Evolutionary conservation across 35 echinoderm and acorn worm species (phyloP).

Genomic region (Holothuria glaberrima): DNA sequence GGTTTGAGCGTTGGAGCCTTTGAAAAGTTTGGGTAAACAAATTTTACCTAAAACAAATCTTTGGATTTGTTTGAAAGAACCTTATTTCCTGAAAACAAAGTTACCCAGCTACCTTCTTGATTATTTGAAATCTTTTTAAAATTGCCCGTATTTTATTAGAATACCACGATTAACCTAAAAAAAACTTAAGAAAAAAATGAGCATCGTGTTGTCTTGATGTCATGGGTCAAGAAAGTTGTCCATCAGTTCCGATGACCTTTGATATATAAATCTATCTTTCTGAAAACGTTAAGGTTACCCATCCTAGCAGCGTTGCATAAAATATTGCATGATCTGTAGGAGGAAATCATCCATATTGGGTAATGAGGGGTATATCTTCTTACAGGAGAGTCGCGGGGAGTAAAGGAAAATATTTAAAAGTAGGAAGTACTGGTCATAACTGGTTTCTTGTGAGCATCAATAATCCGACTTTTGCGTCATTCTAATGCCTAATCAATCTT

Average conservation of each 20-base stretch:
- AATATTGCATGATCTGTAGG: neutral
- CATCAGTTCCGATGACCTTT: neutral
- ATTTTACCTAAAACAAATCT: no score
- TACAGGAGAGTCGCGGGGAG: neutral
- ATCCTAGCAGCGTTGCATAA: neutral
- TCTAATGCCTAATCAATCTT: conserved; percentile 12
- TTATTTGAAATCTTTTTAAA: no score
- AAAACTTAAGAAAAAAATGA: neutral
- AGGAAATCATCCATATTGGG: conserved; percentile 34
- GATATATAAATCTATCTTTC: neutral
- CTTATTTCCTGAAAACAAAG: no score
- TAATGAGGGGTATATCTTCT: neutral
- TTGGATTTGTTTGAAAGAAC: no score
- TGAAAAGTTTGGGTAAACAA: no score
- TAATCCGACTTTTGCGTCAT: conserved; percentile 32
- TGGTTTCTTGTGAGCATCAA: neutral
- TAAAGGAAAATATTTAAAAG: conserved; percentile 5
- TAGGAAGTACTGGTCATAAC: conserved; percentile 35
- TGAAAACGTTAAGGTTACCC: neutral
- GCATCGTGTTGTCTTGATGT: no score
- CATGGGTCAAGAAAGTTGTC: neutral
- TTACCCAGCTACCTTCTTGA: no score
- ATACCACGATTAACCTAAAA: no score
- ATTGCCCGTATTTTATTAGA: no score
- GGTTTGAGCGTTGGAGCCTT: no score